Evolutionary conservation across 35 echinoderm and acorn worm genomes (phyloP), one percentile per base, ranked within the genome.

Genomic region (Heliocidaris tuberculata): DNA sequence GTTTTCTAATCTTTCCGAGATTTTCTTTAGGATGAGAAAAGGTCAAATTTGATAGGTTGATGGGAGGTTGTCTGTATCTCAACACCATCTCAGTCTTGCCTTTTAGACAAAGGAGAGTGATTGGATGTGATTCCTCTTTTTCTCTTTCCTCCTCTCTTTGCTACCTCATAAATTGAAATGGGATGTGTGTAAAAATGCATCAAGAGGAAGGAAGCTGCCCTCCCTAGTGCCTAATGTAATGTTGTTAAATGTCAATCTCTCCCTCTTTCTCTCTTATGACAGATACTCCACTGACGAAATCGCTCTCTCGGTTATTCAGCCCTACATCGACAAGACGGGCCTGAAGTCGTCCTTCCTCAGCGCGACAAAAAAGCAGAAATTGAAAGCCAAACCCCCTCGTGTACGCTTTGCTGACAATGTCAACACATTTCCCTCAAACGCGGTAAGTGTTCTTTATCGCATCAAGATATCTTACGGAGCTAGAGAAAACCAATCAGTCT

Each of bases 401-500:
- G 98, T 99, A 29, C 95, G 97, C 30, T 99, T 99, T 95, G 95
- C 98, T 59, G 96, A 99, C n/a, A 98, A 95, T 88, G 94, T 96
- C 7, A 96, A 94, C 56, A 95, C 95, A 59, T 96, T 95, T 47
- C 71, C 97, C 4, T 85, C 94, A n/a, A 95, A 91, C 19, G 21
- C 96, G 88, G 97, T 98, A 87, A 98, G 97, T 98, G 48, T 24
- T 78, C 27, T 27, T 19, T 78, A 78, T 78, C 21, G 27, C 65
- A 78, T 78, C 17, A n/a, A 78, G 65, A 17, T 78, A n/a, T 78
- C 65, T 78, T 78, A 21, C 19, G 19, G 85, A 27, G 15, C 42
- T 49, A 24, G 10, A 24, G 92, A 49, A 93, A 60, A 54, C 31
- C 50, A 49, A 93, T 50, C 65, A 78, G 65, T 78, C 65, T 78